Percentiles rank a stretch among this genome's conserved stretches.
These are phyloP conservation scores for Euproctis similis DNA, from an alignment of 2,888 invertebrate genomes.

Conservation along the genomic window DNA sequence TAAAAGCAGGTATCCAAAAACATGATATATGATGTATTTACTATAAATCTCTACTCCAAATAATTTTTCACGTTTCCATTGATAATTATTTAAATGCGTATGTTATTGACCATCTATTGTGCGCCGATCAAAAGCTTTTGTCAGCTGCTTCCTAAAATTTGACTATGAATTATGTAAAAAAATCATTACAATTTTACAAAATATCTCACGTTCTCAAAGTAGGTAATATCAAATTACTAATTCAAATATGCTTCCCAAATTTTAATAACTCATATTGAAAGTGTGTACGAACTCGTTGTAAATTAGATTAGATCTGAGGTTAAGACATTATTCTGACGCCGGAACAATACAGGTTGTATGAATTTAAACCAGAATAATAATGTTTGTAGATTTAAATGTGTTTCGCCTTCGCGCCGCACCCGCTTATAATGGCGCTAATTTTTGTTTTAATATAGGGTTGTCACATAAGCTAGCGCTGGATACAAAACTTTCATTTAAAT, in stretches of 20 bases:
- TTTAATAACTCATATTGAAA: conserved; percentile 11
- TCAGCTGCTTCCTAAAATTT: too few species aligned
- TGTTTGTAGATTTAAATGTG: conserved; percentile 11
- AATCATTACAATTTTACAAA: not conserved
- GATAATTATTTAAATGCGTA: too few species aligned
- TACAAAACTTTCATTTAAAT: too few species aligned
- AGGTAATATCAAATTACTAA: conserved; percentile 1
- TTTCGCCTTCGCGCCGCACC: conserved; percentile 3
- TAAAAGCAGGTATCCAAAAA: too few species aligned
- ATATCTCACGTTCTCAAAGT: not conserved
- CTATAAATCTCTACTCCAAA: too few species aligned
- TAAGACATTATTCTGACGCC: conserved; percentile 11
- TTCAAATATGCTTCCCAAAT: conserved; percentile 4
- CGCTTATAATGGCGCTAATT: conserved; percentile 17
- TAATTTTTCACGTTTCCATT: too few species aligned
- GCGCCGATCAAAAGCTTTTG: too few species aligned
- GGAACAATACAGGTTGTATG: conserved; percentile 21
- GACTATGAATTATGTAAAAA: too few species aligned
- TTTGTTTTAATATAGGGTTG: conserved; percentile 14
- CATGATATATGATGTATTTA: too few species aligned
- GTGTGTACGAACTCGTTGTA: conserved; percentile 9
- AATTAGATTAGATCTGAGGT: conserved; percentile 19
- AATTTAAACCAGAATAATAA: conserved; percentile 20
- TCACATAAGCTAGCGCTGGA: too few species aligned
- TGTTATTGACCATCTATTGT: too few species aligned